Conservation (phyloP, 2,113 vertebrate genomes). For the Eulemur macaco region DNA sequence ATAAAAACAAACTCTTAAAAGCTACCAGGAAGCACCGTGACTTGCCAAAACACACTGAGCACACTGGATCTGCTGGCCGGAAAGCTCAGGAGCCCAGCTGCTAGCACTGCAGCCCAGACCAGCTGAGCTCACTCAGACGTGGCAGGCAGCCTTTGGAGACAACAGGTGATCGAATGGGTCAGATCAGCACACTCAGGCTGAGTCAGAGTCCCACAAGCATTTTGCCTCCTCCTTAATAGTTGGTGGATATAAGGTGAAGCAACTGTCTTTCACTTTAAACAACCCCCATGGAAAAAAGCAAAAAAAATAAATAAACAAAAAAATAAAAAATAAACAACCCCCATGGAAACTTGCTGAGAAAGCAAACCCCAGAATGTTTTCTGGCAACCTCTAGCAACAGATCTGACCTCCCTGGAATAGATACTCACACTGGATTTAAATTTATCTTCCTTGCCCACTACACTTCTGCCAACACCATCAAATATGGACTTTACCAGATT, state of each 20-base stretch:
- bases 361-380: neutral
- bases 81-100: neutral
- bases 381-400: neutral
- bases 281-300: neutral
- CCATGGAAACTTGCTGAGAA: neutral
- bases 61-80: neutral
- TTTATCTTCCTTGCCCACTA: neutral
- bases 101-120: neutral
- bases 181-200: neutral
- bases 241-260: neutral
- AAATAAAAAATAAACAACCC: neutral
- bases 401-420: neutral
- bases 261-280: neutral
- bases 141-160: neutral
- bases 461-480: neutral
- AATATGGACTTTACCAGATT: neutral
- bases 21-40: neutral
- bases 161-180: neutral
- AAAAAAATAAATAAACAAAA: no score
- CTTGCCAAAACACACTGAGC: neutral
- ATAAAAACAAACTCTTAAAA: neutral
- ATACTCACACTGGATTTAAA: neutral
- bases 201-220: neutral
- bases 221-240: neutral
- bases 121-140: no score